Percentiles rank a stretch among this genome's conserved stretches.
Evolutionary conservation across 2,888 invertebrate species (phyloP).

Genomic region (Pecten maximus): DNA sequence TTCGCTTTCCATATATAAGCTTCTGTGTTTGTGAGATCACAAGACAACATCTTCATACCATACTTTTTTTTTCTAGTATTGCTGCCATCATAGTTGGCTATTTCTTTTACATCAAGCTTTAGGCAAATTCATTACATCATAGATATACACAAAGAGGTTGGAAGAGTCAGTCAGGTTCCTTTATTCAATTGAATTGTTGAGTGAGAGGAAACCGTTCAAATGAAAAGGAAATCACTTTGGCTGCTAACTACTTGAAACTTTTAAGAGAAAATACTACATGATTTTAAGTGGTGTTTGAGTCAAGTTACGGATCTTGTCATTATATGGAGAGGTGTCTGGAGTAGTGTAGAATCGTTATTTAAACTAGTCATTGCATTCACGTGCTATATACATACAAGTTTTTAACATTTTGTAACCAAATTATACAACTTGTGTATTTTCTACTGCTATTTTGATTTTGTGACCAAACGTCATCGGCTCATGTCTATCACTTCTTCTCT

Average conservation of each 20-base stretch:
- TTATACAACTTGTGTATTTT: neutral
- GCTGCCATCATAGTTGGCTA: neutral
- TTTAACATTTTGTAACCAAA: neutral
- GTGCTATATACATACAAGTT: neutral
- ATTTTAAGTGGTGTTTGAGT: neutral
- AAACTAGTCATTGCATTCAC: neutral
- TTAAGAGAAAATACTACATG: neutral
- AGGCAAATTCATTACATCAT: neutral
- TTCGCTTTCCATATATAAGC: neutral
- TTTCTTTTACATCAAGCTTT: neutral
- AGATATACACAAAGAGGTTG: neutral
- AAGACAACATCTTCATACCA: neutral
- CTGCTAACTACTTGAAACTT: neutral
- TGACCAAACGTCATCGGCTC: neutral
- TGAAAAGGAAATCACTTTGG: neutral
- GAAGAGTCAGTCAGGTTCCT: neutral
- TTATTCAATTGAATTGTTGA: neutral
- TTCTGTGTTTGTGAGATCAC: neutral
- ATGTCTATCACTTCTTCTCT: neutral
- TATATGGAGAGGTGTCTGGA: neutral
- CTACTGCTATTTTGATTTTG: neutral
- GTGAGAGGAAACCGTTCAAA: neutral
- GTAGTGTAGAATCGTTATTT: neutral
- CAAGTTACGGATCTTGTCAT: neutral
- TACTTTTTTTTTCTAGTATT: neutral